Evolutionary conservation across 2,113 vertebrate species (phyloP).

Genomic region (Campylorhamphus procurvoides): DNA sequence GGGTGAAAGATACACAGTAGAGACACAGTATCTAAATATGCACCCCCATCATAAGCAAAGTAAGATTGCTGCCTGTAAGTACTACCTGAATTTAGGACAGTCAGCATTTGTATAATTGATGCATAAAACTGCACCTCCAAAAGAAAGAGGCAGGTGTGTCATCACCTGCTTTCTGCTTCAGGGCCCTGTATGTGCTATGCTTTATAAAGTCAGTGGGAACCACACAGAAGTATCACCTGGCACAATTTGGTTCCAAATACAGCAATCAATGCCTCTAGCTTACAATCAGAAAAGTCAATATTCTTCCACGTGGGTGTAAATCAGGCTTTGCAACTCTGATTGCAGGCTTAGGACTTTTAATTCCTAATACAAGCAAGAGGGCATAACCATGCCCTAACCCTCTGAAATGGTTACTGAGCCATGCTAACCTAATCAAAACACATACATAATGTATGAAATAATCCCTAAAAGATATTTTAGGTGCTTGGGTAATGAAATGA

Average conservation of each 20-base stretch:
- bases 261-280: slow-evolving; percentile 7
- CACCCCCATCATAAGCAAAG: background rate
- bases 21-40: accelerated
- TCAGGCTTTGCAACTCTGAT: slow-evolving; percentile 32
- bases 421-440: slow-evolving; percentile 65
- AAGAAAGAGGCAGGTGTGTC: background rate
- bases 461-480: slow-evolving; percentile 65
- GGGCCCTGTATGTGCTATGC: background rate
- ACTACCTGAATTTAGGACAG: background rate
- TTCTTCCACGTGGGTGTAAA: background rate
- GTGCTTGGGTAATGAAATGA: slow-evolving; percentile 51
- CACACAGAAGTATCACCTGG: background rate
- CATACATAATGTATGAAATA: slow-evolving; percentile 66
- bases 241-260: background rate
- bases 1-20: background rate
- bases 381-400: slow-evolving; percentile 48
- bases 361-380: slow-evolving; percentile 46
- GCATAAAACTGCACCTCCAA: background rate
- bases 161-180: background rate
- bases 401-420: slow-evolving; percentile 30
- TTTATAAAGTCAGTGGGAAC: background rate
- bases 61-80: background rate
- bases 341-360: slow-evolving; percentile 50
- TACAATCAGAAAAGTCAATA: slow-evolving; percentile 39
- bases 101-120: background rate